A percentile compares a stretch with the other conserved stretches of the same genome.
These are phyloP conservation scores for Atopsyche davidsoni DNA, from an alignment of 1,140 invertebrate species.

Conservation along the genomic window DNA sequence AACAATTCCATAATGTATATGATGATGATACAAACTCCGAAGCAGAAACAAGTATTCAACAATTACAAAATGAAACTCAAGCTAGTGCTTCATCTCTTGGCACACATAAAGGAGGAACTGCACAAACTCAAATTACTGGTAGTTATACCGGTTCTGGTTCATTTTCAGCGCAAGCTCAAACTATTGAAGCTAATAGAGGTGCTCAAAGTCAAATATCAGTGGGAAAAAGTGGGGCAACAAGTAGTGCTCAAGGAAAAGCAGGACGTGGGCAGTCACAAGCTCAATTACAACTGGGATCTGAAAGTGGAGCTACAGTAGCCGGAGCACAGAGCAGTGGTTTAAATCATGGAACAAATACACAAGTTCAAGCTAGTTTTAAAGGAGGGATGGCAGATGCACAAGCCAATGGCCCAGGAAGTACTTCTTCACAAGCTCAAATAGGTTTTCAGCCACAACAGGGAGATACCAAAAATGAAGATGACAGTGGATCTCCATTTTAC, in stretches of 20 bases:
- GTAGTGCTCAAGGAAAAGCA: constrained; percentile 66
- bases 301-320: constrained; percentile 65
- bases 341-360: constrained; percentile 67
- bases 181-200: constrained; percentile 64
- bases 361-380: constrained; percentile 69
- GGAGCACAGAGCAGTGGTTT: constrained; percentile 67
- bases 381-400: constrained; percentile 79
- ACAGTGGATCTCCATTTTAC: constrained; percentile 51
- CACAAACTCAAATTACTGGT: constrained; percentile 74
- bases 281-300: constrained; percentile 65
- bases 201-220: constrained; percentile 66
- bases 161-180: constrained; percentile 76
- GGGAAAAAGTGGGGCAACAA: constrained; percentile 65
- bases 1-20: background rate
- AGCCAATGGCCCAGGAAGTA: constrained; percentile 72
- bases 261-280: constrained; percentile 69
- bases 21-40: constrained; percentile 63
- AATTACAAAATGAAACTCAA: constrained; percentile 62
- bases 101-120: constrained; percentile 60
- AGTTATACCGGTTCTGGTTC: constrained; percentile 67
- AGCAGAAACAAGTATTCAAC: constrained; percentile 63
- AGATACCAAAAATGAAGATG: constrained; percentile 44
- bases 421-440: constrained; percentile 79
- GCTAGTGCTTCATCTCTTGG: constrained; percentile 70
- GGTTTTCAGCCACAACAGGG: constrained; percentile 70